A percentile compares a stretch with the other conserved stretches of the same genome.
These are phyloP conservation scores for Drosophila subsilvestris DNA, from an alignment of 2,888 invertebrate species.

Conservation along the genomic window DNA sequence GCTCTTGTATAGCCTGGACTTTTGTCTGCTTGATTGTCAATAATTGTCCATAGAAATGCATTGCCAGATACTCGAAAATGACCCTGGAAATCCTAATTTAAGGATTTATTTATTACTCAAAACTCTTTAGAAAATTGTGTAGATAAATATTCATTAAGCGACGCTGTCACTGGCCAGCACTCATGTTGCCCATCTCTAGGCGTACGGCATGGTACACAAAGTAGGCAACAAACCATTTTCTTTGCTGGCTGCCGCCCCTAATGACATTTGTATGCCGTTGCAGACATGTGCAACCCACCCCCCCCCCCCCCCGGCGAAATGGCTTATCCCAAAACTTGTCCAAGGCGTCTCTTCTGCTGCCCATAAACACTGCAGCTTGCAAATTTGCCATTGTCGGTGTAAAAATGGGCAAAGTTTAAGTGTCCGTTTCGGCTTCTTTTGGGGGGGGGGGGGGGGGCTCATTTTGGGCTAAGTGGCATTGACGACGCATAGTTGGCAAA, in stretches of 20 bases:
- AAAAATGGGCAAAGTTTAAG: slow-evolving; percentile 26
- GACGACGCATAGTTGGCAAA: slow-evolving; percentile 25
- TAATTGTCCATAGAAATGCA: too few species aligned
- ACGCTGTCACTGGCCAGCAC: background rate
- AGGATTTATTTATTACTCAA: too few species aligned
- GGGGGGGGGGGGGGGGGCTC: too few species aligned
- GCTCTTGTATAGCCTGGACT: too few species aligned
- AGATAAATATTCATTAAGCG: background rate
- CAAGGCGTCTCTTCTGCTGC: slow-evolving; percentile 9
- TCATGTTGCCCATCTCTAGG: slow-evolving; percentile 41
- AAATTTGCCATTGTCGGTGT: slow-evolving; percentile 38
- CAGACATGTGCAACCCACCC: slow-evolving; percentile 54
- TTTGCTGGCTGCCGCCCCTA: slow-evolving; percentile 51
- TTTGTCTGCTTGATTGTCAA: too few species aligned
- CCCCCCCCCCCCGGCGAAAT: slow-evolving; percentile 42
- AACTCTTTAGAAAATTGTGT: background rate
- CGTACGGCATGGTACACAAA: slow-evolving; percentile 1
- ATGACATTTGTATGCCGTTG: slow-evolving; percentile 69
- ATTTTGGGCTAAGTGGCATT: slow-evolving; percentile 41
- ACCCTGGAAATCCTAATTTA: too few species aligned
- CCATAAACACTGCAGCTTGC: slow-evolving; percentile 42
- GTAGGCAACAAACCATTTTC: slow-evolving; percentile 39
- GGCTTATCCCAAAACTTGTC: slow-evolving; percentile 17
- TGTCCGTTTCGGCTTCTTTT: slow-evolving; percentile 14
- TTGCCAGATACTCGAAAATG: too few species aligned